Conservation (phyloP, 2,113 vertebrate species). For the Poecile atricapillus region DNA sequence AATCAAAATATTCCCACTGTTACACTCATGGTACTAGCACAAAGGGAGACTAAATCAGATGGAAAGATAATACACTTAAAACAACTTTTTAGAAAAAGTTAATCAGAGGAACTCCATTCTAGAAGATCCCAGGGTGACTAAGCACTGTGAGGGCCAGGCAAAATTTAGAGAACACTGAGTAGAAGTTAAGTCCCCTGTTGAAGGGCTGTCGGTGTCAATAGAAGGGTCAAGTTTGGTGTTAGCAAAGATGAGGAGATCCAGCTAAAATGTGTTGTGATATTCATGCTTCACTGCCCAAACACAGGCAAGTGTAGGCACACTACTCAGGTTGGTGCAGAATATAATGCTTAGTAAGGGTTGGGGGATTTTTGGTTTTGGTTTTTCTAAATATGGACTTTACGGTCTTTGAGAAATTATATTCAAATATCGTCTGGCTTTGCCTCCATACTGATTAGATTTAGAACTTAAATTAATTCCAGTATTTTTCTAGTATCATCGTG, state of each 20-base stretch:
- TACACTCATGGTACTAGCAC: background rate
- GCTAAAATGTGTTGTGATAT: background rate
- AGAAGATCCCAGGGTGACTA: background rate
- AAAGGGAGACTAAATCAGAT: background rate
- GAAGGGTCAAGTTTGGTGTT: background rate
- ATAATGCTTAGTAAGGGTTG: background rate
- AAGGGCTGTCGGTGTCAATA: background rate
- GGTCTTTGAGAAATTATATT: background rate
- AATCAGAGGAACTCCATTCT: background rate
- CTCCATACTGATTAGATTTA: background rate
- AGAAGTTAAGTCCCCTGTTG: rapidly evolving
- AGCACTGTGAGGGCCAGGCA: background rate
- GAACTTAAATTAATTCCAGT: background rate
- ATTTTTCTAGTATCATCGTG: background rate
- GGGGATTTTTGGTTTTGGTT: background rate
- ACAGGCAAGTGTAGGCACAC: background rate
- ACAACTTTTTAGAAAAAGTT: background rate
- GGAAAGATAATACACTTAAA: background rate
- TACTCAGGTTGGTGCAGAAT: background rate
- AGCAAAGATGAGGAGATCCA: background rate
- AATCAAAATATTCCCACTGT: background rate
- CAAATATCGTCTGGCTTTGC: background rate
- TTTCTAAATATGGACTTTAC: background rate
- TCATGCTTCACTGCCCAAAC: background rate
- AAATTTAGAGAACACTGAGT: background rate